phyloP scores from a whole-genome alignment of 37 sponge, comb jelly and placozoan genomes.

The Diacarnus erythraeanus region DNA sequence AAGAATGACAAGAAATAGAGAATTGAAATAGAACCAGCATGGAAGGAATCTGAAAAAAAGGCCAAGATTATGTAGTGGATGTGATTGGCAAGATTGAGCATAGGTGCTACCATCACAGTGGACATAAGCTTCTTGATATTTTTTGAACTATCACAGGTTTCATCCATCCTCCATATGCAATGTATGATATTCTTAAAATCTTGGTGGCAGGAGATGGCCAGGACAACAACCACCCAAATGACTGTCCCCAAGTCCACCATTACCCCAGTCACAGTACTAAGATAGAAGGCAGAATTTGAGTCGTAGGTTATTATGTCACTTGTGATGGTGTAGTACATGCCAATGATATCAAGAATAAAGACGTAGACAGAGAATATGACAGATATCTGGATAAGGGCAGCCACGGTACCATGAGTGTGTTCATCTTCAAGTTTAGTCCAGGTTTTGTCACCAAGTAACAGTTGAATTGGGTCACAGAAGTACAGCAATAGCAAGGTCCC shows the following conservation, averaged over 20 bases:
- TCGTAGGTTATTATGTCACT: not conserved
- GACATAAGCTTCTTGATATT: constrained; percentile 20
- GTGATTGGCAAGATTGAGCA: constrained; percentile 28
- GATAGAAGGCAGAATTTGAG: constrained; percentile 12
- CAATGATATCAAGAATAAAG: constrained; percentile 18
- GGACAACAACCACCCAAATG: constrained; percentile 28
- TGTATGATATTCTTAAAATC: not conserved
- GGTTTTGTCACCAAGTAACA: constrained; percentile 34
- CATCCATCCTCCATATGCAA: not conserved
- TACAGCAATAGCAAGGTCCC: not conserved
- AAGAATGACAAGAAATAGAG: constrained; percentile 6
- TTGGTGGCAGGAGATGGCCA: constrained; percentile 7
- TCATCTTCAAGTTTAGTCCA: constrained; percentile 35
- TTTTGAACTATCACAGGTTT: not conserved
- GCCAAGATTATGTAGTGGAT: constrained; percentile 31
- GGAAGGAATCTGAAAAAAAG: constrained; percentile 29
- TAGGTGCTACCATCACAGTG: constrained; percentile 18
- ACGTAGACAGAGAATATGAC: constrained; percentile 16
- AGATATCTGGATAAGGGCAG: constrained; percentile 35
- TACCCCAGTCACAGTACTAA: constrained; percentile 23
- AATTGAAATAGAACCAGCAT: constrained; percentile 15
- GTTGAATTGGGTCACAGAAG: constrained; percentile 37
- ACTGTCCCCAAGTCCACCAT: constrained; percentile 18
- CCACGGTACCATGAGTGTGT: constrained; percentile 17
- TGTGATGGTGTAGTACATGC: not conserved